These are phyloP conservation scores for Mamestra configurata DNA, from an alignment of 1,140 invertebrate species.

Conservation along the genomic window DNA sequence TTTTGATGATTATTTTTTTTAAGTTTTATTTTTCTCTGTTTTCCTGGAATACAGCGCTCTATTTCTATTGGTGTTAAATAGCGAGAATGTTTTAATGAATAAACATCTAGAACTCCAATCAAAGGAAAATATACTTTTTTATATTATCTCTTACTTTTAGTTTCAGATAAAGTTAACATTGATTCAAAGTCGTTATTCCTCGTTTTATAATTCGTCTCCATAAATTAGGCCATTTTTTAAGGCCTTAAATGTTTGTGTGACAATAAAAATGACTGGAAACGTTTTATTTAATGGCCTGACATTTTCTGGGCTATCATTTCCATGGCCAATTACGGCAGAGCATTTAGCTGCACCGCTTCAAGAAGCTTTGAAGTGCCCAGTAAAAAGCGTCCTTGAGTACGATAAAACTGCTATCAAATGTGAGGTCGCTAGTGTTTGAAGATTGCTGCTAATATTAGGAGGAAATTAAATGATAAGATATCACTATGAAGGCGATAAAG, in stretches of 20 bases:
- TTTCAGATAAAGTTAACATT: too few species aligned
- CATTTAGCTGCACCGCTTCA: conserved; percentile 67
- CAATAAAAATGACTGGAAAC: conserved; percentile 43
- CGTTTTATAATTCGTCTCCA: background rate
- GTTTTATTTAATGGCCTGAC: conserved; percentile 50
- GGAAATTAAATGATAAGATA: conserved; percentile 4
- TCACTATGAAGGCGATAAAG: background rate
- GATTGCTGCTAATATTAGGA: conserved; percentile 14
- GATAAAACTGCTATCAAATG: conserved; percentile 35
- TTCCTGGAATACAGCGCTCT: background rate
- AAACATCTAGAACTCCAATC: too few species aligned
- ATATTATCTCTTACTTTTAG: too few species aligned
- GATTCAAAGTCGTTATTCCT: too few species aligned
- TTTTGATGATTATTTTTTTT: background rate
- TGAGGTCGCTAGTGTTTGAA: conserved; percentile 35
- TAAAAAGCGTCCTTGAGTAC: conserved; percentile 35
- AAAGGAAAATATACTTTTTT: too few species aligned
- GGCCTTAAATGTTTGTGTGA: conserved; percentile 6
- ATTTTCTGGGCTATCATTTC: conserved; percentile 73
- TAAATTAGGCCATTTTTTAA: conserved; percentile 15
- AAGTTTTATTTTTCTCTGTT: background rate
- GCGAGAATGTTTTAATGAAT: too few species aligned
- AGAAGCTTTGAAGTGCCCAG: conserved; percentile 60
- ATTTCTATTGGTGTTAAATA: too few species aligned
- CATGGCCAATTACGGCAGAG: conserved; percentile 64